Evolutionary conservation across 2,113 vertebrate genomes (phyloP).

Genomic region (Elaphurus davidianus): DNA sequence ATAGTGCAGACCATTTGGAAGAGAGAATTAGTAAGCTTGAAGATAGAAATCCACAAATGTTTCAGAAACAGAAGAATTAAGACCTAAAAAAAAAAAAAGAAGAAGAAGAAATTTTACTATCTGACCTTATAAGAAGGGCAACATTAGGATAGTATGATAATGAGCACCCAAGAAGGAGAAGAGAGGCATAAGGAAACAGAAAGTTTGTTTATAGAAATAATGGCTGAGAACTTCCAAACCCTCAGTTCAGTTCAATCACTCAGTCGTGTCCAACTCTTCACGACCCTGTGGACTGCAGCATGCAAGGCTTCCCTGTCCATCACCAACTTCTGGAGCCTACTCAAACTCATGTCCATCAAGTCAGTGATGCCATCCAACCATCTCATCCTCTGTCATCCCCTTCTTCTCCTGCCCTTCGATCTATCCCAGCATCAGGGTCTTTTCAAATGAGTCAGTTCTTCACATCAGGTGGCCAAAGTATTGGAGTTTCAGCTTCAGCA

Average conservation of each 20-base stretch:
- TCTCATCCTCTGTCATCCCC: neutral
- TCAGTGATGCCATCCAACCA: neutral
- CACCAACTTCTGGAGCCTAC: neutral
- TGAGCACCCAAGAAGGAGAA: neutral
- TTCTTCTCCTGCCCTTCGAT: neutral
- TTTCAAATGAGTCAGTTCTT: neutral
- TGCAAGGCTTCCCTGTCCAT: neutral
- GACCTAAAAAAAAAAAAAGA: neutral
- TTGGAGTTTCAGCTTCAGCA: neutral
- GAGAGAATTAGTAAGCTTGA: neutral
- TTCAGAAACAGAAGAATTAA: neutral
- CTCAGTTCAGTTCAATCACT: neutral
- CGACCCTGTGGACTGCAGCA: neutral
- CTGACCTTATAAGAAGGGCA: neutral
- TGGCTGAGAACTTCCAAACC: neutral
- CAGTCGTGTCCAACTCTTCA: neutral
- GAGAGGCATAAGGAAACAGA: neutral
- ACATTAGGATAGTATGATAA: neutral
- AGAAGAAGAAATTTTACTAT: neutral
- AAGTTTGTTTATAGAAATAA: neutral
- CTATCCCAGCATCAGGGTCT: neutral
- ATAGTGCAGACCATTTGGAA: neutral
- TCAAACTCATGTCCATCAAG: fast-evolving
- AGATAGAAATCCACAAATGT: neutral
- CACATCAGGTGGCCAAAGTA: neutral